Evolutionary conservation across 2,113 vertebrate species (phyloP), one percentile per base, ranked within the genome.

Genomic region (Hylia prasina): DNA sequence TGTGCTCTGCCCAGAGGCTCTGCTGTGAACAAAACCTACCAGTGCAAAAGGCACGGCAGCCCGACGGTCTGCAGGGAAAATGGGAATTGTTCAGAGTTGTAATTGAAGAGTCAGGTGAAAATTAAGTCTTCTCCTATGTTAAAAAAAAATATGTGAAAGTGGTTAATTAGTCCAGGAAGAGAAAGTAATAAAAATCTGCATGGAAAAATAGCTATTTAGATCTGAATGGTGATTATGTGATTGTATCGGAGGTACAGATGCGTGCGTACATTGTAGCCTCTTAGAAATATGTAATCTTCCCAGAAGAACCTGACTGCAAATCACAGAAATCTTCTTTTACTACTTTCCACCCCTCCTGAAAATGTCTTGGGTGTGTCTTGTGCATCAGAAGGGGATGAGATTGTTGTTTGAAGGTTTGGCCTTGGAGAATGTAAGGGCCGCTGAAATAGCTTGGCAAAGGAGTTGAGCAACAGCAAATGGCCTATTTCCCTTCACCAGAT

Each of bases 241-340:
- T 95, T 70, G 31, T 82, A 89, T 96, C 88, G 8, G 56, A 92
- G 64, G 56, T 72, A 66, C 72, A 66, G 75, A 78, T 89, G 53
- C 30, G 11, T 0, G 6, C 64, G 51, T 86, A 71, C 31, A 11
- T 92, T 81, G 33, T 40, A 64, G 47, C 69, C 76, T 90, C 68
- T 56, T 69, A 78, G 53, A 95, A 96, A 96, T 92, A 95, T 92
- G 90, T 69, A 17, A 92, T 90, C 90, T 93, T 92, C 96, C 94
- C 92, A 84, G 92, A 91, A 96, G 72, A 96, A 94, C 93, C 85
- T 92, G 88, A 90, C 88, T 96, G 76, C 79, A 91, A 90, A 96
- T 93, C 89, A 56, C 82, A 93, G 86, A 96, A 96, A 94, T 96
- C 86, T 91, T 47, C 84, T 93, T 94, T 92, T 97, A 84, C 37